Evolutionary conservation across 2,113 vertebrate genomes (phyloP).

Genomic region (Ptyas mucosa): DNA sequence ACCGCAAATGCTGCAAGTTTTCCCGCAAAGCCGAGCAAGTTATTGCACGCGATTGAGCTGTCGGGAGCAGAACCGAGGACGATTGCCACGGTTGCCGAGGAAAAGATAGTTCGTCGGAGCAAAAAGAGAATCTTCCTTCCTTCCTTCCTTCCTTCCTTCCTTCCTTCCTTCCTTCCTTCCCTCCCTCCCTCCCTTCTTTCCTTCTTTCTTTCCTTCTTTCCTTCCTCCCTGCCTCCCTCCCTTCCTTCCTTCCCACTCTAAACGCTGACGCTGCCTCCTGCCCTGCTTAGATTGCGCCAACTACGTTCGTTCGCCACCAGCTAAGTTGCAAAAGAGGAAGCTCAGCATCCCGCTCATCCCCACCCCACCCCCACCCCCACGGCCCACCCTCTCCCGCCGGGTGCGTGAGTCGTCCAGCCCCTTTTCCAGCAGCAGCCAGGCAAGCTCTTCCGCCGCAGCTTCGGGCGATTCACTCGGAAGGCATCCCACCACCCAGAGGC

Average conservation of each 20-base stretch:
- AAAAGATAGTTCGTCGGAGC: not conserved
- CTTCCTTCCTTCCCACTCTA: not conserved
- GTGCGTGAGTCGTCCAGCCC: not conserved
- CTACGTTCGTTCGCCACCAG: not conserved
- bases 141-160: not conserved
- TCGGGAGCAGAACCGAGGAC: not conserved
- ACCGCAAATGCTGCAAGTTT: not conserved
- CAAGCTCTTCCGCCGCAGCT: not conserved
- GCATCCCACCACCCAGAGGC: not conserved
- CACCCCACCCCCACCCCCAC: accelerated
- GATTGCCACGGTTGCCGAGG: too few species aligned
- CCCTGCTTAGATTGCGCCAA: not conserved
- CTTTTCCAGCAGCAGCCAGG: not conserved
- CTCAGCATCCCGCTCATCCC: not conserved
- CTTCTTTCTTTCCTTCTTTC: not conserved
- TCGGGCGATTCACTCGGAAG: not conserved
- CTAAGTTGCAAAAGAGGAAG: not conserved
- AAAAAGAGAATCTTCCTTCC: too few species aligned
- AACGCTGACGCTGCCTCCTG: not conserved
- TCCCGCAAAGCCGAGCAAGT: not conserved
- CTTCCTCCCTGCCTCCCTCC: not conserved
- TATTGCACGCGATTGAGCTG: not conserved
- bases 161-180: not conserved
- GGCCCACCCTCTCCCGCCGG: not conserved
- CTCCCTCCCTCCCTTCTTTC: not conserved